Percentiles rank a stretch among this genome's conserved stretches.
These are phyloP conservation scores for Eleutherodactylus coqui DNA, from an alignment of 2,797 vertebrate species.

Conservation along the genomic window DNA sequence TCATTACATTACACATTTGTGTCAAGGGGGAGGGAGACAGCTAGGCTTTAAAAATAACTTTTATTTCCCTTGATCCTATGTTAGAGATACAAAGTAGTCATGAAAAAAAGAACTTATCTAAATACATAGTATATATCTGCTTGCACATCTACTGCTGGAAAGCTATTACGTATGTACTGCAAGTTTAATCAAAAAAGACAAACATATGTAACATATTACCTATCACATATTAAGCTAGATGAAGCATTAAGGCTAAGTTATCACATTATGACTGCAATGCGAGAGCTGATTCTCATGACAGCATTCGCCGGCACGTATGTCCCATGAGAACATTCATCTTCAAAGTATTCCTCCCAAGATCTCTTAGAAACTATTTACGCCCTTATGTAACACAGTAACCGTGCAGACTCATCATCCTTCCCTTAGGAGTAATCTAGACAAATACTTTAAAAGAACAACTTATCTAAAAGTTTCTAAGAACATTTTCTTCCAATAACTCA, in stretches of 20 bases:
- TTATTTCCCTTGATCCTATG: constrained; percentile 6
- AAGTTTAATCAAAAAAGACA: background rate
- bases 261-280: no score
- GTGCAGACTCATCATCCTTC: background rate
- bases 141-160: background rate
- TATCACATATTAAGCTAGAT: background rate
- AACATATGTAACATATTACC: background rate
- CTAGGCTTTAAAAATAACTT: constrained; percentile 28
- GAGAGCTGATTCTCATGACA: no score
- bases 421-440: background rate
- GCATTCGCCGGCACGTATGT: background rate
- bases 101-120: background rate
- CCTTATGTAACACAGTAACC: background rate
- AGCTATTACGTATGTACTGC: background rate
- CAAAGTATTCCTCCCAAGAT: background rate
- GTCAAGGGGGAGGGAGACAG: constrained; percentile 9
- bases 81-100: background rate
- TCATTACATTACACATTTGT: constrained; percentile 34
- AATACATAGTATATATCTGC: background rate
- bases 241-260: no score
- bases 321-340: background rate
- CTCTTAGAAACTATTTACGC: background rate
- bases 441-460: background rate
- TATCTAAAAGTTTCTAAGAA: background rate
- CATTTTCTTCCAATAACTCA: background rate